Base-by-base conservation (phyloP, 1,140 invertebrate genomes). In the Drosophila sturtevanti region DNA sequence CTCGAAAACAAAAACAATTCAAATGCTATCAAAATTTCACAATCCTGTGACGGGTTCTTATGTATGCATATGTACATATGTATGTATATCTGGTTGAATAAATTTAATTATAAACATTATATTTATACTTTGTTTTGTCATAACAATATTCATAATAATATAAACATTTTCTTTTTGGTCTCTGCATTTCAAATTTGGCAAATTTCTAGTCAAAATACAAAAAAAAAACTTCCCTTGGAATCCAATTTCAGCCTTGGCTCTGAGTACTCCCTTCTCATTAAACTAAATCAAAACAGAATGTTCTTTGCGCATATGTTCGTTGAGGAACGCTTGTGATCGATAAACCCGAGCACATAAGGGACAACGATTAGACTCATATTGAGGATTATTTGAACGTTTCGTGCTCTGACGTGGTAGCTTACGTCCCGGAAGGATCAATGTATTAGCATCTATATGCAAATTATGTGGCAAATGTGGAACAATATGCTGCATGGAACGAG, bases 241-340 rank as follows among this genome's bases (percentile, higher is more conserved):
- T 80, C 70, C 35, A 66, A 76, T 73, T 22, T 78, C 76, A 76
- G 68, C 54, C 76, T 76, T 75, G 22, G 54, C 55, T 75, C 72
- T 44, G 18, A 52, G 63, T 21, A 22, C 37, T 54, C 12, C 4
- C 21, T 4, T 38, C 27, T 10, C 4, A 37, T 9, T 21, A 37
- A 38, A 31, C 55, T 89, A 91, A 62, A 92, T 92, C 24, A 92
- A 79, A 44, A 92, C 75, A 14, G 91, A 91, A 58, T 92, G 91
- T 70, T 92, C 91, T 63, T 92, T 86, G 38, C 91, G 86, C 91
- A 92, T 91, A 35, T 92, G 91, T 59, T 92, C 91, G 48, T 92
- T 92, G 14, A 92, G 77, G 59, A 90, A 91, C 22, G 91, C 81
- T 68, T 92, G 91, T 6, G 91, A 84, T 21, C 91, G 80, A 70